These are phyloP conservation scores for Tenthredo distinguenda DNA, from an alignment of 2,888 invertebrate genomes.

Conservation along the genomic window DNA sequence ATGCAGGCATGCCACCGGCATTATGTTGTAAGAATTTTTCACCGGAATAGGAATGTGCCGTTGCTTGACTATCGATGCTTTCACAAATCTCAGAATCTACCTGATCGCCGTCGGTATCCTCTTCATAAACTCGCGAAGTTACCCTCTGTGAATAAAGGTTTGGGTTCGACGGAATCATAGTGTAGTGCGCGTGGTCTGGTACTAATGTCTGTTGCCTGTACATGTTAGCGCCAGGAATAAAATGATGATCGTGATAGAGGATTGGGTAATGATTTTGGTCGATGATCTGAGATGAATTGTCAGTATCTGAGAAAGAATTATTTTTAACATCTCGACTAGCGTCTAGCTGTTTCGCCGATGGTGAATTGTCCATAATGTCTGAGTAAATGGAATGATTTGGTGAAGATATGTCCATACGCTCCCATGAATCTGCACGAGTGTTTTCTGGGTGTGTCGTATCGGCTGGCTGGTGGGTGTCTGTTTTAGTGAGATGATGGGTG, in stretches of 20 bases:
- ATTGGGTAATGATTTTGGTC: constrained; percentile 70
- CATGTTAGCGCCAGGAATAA: constrained; percentile 65
- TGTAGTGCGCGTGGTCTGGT: constrained; percentile 67
- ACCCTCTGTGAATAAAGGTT: constrained; percentile 7
- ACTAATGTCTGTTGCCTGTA: constrained; percentile 70
- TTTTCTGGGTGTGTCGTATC: constrained; percentile 77
- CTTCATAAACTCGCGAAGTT: constrained; percentile 34
- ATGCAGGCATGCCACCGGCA: constrained; percentile 54
- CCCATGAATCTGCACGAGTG: constrained; percentile 74
- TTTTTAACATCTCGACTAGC: constrained; percentile 61
- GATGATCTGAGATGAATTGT: constrained; percentile 61
- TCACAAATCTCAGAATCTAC: constrained; percentile 49
- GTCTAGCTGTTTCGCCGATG: constrained; percentile 66
- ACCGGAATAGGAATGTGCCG: constrained; percentile 30
- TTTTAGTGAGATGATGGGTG: constrained; percentile 73
- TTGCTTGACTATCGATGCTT: constrained; percentile 1
- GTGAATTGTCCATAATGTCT: constrained; percentile 71
- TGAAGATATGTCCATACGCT: constrained; percentile 75
- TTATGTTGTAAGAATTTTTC: constrained; percentile 59
- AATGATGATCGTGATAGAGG: constrained; percentile 69
- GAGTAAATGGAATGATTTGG: constrained; percentile 75
- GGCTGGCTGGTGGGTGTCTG: constrained; percentile 76
- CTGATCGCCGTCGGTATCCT: constrained; percentile 46
- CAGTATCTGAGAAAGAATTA: constrained; percentile 31
- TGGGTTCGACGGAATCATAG: constrained; percentile 51